phyloP scores from a whole-genome alignment of 2,888 invertebrate species.

The Polydesmus complanatus region DNA sequence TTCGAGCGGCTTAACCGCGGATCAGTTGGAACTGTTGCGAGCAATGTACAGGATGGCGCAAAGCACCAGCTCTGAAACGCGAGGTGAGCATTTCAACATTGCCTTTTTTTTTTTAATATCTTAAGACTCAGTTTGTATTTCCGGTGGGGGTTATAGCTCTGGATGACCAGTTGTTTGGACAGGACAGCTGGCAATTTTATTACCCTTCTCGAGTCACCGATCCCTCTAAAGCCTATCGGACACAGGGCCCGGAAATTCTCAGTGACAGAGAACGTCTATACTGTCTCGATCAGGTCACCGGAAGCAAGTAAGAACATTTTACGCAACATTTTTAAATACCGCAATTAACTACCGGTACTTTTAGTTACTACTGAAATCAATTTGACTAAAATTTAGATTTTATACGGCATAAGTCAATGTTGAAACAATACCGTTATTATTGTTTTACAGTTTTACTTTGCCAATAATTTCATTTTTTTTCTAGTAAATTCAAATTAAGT shows the following conservation, averaged over 20 bases:
- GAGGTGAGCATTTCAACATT: not conserved
- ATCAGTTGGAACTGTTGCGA: not conserved
- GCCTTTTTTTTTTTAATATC: not conserved
- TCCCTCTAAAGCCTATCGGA: not conserved
- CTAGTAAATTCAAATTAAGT: not conserved
- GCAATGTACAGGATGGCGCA: not conserved
- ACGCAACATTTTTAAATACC: too few species aligned
- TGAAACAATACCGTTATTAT: too few species aligned
- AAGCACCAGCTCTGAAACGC: not conserved
- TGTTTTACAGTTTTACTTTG: too few species aligned
- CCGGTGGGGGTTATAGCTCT: too few species aligned
- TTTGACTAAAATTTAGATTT: too few species aligned
- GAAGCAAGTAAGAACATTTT: not conserved
- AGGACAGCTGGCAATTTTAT: not conserved
- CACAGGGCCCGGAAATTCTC: not conserved
- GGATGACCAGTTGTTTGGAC: not conserved
- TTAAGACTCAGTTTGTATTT: too few species aligned
- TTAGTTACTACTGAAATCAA: too few species aligned
- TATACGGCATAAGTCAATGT: too few species aligned
- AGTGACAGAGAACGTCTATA: not conserved
- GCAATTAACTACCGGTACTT: too few species aligned
- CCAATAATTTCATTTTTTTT: not conserved
- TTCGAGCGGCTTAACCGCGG: not conserved
- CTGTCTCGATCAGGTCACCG: not conserved
- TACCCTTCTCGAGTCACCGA: not conserved